Base-by-base conservation (phyloP, 2,888 invertebrate species). In the Mimumesa dahlbomi region DNA sequence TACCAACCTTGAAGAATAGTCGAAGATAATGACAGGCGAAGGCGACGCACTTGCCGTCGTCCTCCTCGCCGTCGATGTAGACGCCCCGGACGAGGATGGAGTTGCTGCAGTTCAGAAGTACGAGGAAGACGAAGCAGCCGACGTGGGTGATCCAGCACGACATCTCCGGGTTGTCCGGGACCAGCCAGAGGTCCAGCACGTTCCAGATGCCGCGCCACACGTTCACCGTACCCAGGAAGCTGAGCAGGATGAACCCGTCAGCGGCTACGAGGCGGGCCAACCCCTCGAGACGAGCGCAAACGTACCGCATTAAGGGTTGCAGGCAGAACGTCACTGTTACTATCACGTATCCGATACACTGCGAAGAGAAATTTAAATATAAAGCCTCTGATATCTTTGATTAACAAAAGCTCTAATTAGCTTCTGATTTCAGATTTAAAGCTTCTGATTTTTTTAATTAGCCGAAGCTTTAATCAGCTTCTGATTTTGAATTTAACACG, bases 131-230 rank as follows among this genome's bases (percentile, higher is more conserved):
- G 70, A 96, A 92, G 73, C 95, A 95, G 65, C 94, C 92, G 78
- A 94, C 90, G 89, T 96, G 95, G 0, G 95, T 95, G 71, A 95
- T 92, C 95, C 95, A 95, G 87, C 94, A 95, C 88, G 96, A 96
- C 74, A 95, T 88, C 70, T 94, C 92, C 45, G 92, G 92, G 79
- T 94, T 91, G 67, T 95, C 96, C 94, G 92, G 82, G 85, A 91
- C 71, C 72, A 96, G 92, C 89, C 95, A 95, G 34, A 94, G 90
- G 88, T 97, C 95, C 19, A 96, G 91, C 61, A 95, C 89, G 72
- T 93, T 94, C 96, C 97, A 97, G 59, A 96, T 92, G 11, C 96
- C 96, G 45, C 97, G 92, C 97, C 97, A 97, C 9, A 96, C 95
- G 88, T 96, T 96, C 54, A 97, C 94, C 0, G 96, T 96, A 11